Conservation (phyloP, 1,140 invertebrate species). For the Danaus melanippus region DNA sequence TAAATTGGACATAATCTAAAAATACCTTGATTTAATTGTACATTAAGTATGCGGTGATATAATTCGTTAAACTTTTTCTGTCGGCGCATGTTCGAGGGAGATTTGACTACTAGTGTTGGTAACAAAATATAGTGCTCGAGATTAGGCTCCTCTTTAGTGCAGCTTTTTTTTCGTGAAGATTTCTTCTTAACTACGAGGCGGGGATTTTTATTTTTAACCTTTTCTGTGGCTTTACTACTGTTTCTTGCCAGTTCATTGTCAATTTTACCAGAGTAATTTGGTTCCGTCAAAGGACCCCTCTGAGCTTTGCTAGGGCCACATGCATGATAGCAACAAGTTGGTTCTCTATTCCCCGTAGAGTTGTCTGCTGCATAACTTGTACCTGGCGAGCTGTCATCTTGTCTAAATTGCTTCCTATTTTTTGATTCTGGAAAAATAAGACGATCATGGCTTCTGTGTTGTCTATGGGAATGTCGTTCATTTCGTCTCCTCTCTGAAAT, state of each 20-base stretch:
- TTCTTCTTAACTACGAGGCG: slow-evolving; percentile 52
- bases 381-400: slow-evolving; percentile 42
- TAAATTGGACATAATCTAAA: not conserved
- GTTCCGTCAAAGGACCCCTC: not conserved
- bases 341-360: slow-evolving; percentile 28
- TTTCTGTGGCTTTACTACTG: slow-evolving; percentile 32
- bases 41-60: slow-evolving; percentile 56
- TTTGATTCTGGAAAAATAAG: slow-evolving; percentile 24
- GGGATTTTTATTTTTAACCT: slow-evolving; percentile 31
- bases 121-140: slow-evolving; percentile 59
- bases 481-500: slow-evolving; percentile 25
- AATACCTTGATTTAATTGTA: slow-evolving; percentile 36
- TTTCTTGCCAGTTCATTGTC: slow-evolving; percentile 28
- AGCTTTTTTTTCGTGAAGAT: slow-evolving; percentile 33
- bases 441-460: slow-evolving; percentile 36
- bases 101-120: slow-evolving; percentile 60
- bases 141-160: slow-evolving; percentile 41
- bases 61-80: slow-evolving; percentile 63
- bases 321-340: slow-evolving; percentile 49
- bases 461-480: slow-evolving; percentile 22
- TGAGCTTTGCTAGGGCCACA: slow-evolving; percentile 26
- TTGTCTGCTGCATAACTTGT: slow-evolving; percentile 36
- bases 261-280: slow-evolving; percentile 3
- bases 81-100: slow-evolving; percentile 59
- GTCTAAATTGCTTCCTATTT: slow-evolving; percentile 17